These are phyloP conservation scores for Alca torda DNA, from an alignment of 2,797 vertebrate species.

Conservation along the genomic window DNA sequence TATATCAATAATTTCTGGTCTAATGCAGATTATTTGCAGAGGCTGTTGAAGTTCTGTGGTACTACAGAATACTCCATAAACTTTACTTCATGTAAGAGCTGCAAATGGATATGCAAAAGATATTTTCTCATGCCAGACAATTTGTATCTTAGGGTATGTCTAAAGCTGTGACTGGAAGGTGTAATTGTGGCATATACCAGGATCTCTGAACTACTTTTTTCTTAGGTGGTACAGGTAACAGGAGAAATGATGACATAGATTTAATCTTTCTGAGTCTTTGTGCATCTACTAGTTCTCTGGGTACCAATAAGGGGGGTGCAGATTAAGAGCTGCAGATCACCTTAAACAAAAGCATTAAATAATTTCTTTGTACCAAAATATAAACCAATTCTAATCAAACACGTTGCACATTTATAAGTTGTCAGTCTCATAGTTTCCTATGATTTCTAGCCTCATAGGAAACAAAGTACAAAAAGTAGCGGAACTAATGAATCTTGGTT, in stretches of 20 bases:
- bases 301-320: neutral
- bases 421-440: neutral
- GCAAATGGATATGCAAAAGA: neutral
- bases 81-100: neutral
- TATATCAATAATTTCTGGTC: neutral
- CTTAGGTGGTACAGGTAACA: neutral
- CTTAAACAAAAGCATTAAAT: neutral
- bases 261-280: neutral
- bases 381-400: neutral
- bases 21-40: neutral
- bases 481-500: neutral
- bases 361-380: neutral
- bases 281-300: neutral
- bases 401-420: neutral
- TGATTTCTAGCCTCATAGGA: neutral
- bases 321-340: neutral
- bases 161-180: neutral
- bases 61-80: neutral
- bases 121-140: neutral
- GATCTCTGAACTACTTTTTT: neutral
- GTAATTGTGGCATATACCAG: neutral
- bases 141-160: neutral
- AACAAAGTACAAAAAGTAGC: neutral
- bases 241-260: neutral
- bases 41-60: neutral